Base-by-base conservation (phyloP, 2,797 vertebrate genomes). In the Lophius americanus region DNA sequence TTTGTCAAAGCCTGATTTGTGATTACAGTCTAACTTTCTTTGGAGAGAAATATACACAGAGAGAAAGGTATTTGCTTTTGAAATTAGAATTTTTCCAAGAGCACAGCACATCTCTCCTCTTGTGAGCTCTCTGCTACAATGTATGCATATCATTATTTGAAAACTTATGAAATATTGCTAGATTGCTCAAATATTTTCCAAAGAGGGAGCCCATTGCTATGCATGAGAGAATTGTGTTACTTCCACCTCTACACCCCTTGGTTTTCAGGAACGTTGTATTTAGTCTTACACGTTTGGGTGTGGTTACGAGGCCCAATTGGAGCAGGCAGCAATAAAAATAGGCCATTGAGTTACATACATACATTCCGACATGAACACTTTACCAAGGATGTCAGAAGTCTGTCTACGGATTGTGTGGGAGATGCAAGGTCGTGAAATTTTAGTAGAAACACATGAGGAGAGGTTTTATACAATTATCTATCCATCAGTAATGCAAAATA, bases 371-470 rank as follows among this genome's bases (percentile, higher is more conserved):
- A 50, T 75, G 37, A 70, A 71, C 41, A 9, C 66, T 80, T 80
- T 69, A 88, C 83, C 69, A 33, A 76, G 52, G 66, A 66, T 87
- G 78, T 86, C 83, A 84, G 76, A 73, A 68, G 55, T 48, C 72
- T 83, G 75, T 73, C 23, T 9, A 65, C 80, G 64, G 68, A 84
- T 78, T 68, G 58, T 68, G 59, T 32, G 0, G 58, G 67, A 78
- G 74, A 81, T 14, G 54, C 51, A 65, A 83, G 75, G 78, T 87
- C 84, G 63, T 79, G 51, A 80, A 66, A 81, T 69, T 87, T 83
- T 78, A 81, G 77, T 84, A 75, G 81, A 85, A 92, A 85, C 83
- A 84, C 70, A 73, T 86, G 80, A 85, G 66, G 70, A 71, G 60
- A 79, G 33, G 41, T 60, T 64, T 82, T 66, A 51, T 58, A 62